phyloP scores from a whole-genome alignment of 1,140 invertebrate genomes.

The Halesus radiatus region DNA sequence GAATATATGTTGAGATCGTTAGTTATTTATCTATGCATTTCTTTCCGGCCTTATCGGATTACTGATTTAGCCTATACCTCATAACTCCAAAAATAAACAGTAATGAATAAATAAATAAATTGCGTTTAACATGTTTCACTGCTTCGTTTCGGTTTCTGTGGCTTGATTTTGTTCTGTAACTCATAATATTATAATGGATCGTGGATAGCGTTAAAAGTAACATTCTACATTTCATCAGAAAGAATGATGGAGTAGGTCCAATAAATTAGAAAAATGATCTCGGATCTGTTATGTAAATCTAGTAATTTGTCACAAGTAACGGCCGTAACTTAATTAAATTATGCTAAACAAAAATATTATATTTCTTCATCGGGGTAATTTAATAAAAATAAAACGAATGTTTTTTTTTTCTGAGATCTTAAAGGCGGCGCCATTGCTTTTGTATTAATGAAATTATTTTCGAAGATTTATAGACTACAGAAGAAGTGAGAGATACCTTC shows the following conservation, averaged over 20 bases:
- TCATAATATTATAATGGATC: too few relatives aligned
- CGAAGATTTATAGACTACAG: not conserved
- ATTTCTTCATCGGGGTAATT: conserved; percentile 8
- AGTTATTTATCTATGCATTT: too few relatives aligned
- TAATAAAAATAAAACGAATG: not conserved
- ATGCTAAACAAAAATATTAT: not conserved
- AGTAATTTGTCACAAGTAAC: not conserved
- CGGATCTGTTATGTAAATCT: not conserved
- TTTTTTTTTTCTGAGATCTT: not conserved
- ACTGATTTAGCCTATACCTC: too few relatives aligned
- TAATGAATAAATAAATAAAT: too few relatives aligned
- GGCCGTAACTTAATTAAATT: conserved; percentile 2
- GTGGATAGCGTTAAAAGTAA: too few relatives aligned
- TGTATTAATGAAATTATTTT: conserved; percentile 1
- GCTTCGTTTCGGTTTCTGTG: too few relatives aligned
- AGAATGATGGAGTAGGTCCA: not conserved
- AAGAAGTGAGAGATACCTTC: not conserved
- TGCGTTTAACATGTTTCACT: too few relatives aligned
- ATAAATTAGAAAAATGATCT: conserved; percentile 15
- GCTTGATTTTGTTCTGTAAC: too few relatives aligned
- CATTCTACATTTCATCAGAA: not conserved
- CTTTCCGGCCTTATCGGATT: too few relatives aligned
- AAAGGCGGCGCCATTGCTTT: conserved; percentile 8
- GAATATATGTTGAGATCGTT: too few relatives aligned
- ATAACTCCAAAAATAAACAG: too few relatives aligned